Percentiles rank a stretch among this genome's conserved stretches.
Conservation (phyloP, 2,113 vertebrate genomes). For the Xiphias gladius region DNA sequence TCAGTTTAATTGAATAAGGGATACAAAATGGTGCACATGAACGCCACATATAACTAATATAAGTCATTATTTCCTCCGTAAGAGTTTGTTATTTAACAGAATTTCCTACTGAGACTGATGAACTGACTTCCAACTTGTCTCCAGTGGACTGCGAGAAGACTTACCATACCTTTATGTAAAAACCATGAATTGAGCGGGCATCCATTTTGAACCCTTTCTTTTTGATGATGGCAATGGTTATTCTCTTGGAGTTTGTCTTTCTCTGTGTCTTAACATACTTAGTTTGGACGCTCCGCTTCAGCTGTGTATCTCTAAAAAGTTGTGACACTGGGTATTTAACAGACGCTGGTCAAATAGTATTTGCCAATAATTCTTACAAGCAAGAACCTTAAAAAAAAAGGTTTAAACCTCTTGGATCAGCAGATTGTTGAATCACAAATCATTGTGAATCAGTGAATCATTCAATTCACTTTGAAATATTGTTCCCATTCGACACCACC, state of each 20-base stretch:
- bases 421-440: constrained; percentile 7
- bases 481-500: background rate
- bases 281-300: constrained; percentile 65
- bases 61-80: constrained; percentile 19
- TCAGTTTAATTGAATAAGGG: constrained; percentile 42
- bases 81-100: constrained; percentile 47
- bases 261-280: constrained; percentile 69
- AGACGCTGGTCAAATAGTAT: constrained; percentile 51
- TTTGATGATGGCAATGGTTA: constrained; percentile 7
- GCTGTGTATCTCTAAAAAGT: constrained; percentile 66
- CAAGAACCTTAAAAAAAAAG: background rate
- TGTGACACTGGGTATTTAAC: constrained; percentile 81
- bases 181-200: constrained; percentile 21
- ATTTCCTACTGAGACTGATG: constrained; percentile 30
- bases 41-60: constrained; percentile 23
- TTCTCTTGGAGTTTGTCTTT: constrained; percentile 39
- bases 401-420: constrained; percentile 1
- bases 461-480: background rate
- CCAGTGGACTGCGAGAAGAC: constrained; percentile 38
- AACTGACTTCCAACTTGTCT: constrained; percentile 34
- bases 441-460: background rate
- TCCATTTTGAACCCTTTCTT: constrained; percentile 13
- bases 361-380: constrained; percentile 45
- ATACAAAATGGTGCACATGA: constrained; percentile 37
- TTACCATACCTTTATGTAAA: constrained; percentile 24